phyloP scores from a whole-genome alignment of 2,888 invertebrate species.

The Cryptops parisi region DNA sequence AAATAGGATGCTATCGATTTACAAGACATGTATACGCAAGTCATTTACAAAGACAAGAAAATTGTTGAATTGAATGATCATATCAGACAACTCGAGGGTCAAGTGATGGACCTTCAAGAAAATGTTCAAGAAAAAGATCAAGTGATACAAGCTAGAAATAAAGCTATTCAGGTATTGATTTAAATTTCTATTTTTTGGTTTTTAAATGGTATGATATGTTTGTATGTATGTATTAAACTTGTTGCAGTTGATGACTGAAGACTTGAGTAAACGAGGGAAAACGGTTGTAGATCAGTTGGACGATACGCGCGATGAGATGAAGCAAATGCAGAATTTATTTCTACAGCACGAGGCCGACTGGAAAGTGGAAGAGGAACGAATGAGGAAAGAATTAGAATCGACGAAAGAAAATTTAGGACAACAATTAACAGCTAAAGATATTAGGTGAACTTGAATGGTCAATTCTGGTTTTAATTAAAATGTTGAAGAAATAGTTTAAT shows the following conservation, averaged over 20 bases:
- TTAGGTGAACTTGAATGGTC: slow-evolving; percentile 27
- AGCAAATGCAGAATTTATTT: slow-evolving; percentile 63
- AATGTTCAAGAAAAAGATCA: slow-evolving; percentile 67
- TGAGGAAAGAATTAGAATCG: slow-evolving; percentile 41
- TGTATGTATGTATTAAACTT: background rate
- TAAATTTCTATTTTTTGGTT: background rate
- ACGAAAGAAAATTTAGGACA: slow-evolving; percentile 26
- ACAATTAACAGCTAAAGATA: slow-evolving; percentile 35
- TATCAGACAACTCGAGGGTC: slow-evolving; percentile 57
- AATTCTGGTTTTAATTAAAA: background rate
- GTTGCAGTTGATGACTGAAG: slow-evolving; percentile 55
- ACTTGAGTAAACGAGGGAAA: slow-evolving; percentile 41
- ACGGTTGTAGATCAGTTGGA: slow-evolving; percentile 55
- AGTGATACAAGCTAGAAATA: slow-evolving; percentile 64
- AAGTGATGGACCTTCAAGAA: slow-evolving; percentile 63
- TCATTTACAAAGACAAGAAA: slow-evolving; percentile 46
- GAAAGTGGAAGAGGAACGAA: slow-evolving; percentile 46
- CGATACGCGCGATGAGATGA: slow-evolving; percentile 65
- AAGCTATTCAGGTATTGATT: slow-evolving; percentile 39
- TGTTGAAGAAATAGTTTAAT: background rate
- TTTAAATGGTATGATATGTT: background rate
- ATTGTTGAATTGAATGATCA: slow-evolving; percentile 50
- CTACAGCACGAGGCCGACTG: slow-evolving; percentile 28
- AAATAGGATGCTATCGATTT: too few relatives aligned
- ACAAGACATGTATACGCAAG: slow-evolving; percentile 31